Conservation (phyloP, 2,113 vertebrate genomes). For the Centropristis striata region DNA sequence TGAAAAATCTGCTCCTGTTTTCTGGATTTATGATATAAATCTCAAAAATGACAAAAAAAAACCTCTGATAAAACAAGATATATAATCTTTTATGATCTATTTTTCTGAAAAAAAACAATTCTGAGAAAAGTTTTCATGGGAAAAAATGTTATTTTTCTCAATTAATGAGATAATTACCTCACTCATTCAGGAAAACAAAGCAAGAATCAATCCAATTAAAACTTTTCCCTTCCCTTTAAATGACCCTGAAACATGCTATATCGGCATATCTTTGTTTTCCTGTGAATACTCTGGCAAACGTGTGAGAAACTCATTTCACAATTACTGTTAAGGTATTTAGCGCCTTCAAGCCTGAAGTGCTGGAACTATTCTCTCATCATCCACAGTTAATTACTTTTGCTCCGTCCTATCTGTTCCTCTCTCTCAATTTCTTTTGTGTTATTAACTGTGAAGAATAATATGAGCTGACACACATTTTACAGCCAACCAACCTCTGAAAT, state of each 20-base stretch:
- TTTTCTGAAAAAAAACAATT: too few relatives aligned
- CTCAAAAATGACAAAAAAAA: too few relatives aligned
- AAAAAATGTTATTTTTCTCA: too few relatives aligned
- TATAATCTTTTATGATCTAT: too few relatives aligned
- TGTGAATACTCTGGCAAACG: neutral
- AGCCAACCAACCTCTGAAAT: slow-evolving; percentile 20
- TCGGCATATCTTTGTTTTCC: neutral
- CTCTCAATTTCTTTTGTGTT: neutral
- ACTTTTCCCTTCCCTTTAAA: too few relatives aligned
- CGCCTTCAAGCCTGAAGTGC: neutral
- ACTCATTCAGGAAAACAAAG: too few relatives aligned
- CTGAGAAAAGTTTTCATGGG: too few relatives aligned
- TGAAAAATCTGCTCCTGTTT: neutral
- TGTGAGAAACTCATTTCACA: slow-evolving; percentile 7
- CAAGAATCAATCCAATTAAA: too few relatives aligned
- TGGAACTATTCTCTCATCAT: slow-evolving; percentile 15
- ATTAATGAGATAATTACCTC: too few relatives aligned
- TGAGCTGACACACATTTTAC: slow-evolving; percentile 22
- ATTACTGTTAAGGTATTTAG: slow-evolving; percentile 18
- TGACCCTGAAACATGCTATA: slow-evolving; percentile 8
- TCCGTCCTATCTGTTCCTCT: neutral
- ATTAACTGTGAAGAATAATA: slow-evolving; percentile 12
- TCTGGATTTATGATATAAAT: too few relatives aligned
- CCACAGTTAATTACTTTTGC: slow-evolving; percentile 35
- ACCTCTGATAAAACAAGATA: too few relatives aligned